phyloP scores from a whole-genome alignment of 2,888 invertebrate species.

The Eilema caniola region DNA sequence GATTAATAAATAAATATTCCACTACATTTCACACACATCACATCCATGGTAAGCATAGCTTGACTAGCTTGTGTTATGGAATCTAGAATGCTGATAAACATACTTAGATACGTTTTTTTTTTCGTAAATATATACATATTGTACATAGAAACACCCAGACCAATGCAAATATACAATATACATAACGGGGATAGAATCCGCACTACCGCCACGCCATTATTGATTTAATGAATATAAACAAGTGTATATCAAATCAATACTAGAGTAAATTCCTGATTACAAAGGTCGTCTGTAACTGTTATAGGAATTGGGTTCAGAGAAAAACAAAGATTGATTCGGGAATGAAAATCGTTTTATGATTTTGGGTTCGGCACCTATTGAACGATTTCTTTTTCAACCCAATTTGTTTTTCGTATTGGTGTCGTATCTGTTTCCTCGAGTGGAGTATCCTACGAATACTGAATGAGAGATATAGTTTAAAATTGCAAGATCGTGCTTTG shows the following conservation, averaged over 20 bases:
- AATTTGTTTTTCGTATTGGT: constrained; percentile 45
- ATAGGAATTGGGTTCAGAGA: constrained; percentile 63
- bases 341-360: constrained; percentile 65
- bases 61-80: too few species aligned
- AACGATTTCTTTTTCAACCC: constrained; percentile 42
- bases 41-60: too few species aligned
- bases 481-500: not conserved
- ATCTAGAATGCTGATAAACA: too few species aligned
- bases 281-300: constrained; percentile 61
- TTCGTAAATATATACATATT: too few species aligned
- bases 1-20: too few species aligned
- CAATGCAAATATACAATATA: too few species aligned
- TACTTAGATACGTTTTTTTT: too few species aligned
- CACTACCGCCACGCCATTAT: too few species aligned
- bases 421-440: constrained; percentile 20
- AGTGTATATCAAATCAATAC: constrained; percentile 22
- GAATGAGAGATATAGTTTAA: constrained; percentile 12
- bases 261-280: constrained; percentile 59
- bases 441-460: constrained; percentile 12
- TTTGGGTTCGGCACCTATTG: constrained; percentile 50
- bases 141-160: too few species aligned
- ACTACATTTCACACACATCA: too few species aligned
- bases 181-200: too few species aligned
- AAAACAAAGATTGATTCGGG: constrained; percentile 60
- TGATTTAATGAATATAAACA: constrained; percentile 54